Percentiles rank a stretch among this genome's conserved stretches.
These are phyloP conservation scores for Oncorhynchus kisutch DNA, from an alignment of 2,113 vertebrate genomes.

Conservation along the genomic window DNA sequence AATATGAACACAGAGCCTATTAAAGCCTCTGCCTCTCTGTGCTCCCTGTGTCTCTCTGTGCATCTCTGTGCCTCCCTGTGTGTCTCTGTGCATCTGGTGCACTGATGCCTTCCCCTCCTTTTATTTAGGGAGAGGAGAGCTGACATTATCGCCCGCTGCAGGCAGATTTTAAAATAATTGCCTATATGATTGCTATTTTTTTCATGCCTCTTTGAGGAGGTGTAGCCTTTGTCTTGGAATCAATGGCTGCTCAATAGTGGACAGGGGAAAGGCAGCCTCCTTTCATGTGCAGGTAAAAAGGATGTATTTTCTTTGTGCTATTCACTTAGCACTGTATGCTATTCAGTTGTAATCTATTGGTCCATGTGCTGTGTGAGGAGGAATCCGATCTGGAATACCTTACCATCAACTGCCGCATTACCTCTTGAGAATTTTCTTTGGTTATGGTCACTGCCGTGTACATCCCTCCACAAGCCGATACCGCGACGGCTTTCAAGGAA, in stretches of 20 bases:
- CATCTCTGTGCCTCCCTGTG: no score
- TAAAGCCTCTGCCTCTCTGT: neutral
- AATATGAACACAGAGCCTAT: constrained; percentile 32
- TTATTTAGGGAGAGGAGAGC: constrained; percentile 70
- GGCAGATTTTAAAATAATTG: constrained; percentile 79
- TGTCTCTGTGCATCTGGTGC: constrained; percentile 12
- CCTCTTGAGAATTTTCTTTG: no score
- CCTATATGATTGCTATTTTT: constrained; percentile 75
- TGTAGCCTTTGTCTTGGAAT: constrained; percentile 77
- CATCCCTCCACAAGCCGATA: no score
- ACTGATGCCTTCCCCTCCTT: constrained; percentile 62
- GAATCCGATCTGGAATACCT: constrained; percentile 31
- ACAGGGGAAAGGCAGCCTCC: constrained; percentile 74
- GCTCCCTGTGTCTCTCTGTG: no score
- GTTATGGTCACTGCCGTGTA: no score
- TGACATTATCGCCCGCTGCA: constrained; percentile 78
- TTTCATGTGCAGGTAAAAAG: constrained; percentile 72
- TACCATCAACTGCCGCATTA: no score
- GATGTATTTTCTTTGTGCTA: constrained; percentile 71
- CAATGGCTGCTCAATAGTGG: constrained; percentile 74
- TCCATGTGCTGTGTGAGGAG: constrained; percentile 49
- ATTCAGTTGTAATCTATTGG: constrained; percentile 72
- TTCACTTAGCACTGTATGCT: constrained; percentile 69
- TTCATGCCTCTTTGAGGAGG: constrained; percentile 75
- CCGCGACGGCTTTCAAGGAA: no score